Evolutionary conservation across 2,888 invertebrate species (phyloP).

Genomic region (Hecatera dysodea): DNA sequence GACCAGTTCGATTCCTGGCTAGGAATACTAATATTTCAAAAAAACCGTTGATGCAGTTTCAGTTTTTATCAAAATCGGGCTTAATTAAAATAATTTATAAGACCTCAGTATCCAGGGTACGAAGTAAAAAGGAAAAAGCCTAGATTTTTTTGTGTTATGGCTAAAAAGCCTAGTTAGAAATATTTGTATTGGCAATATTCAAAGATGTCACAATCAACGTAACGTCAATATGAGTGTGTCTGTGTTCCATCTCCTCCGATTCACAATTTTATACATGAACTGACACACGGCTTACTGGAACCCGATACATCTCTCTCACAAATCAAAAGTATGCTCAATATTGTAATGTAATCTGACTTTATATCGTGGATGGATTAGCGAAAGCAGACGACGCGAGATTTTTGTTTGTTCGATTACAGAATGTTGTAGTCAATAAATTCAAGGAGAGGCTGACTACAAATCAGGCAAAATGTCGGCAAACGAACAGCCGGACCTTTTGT

Average conservation of each 20-base stretch:
- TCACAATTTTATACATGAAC: slow-evolving; percentile 3
- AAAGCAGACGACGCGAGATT: slow-evolving; percentile 13
- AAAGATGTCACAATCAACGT: not conserved
- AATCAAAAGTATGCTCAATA: slow-evolving; percentile 4
- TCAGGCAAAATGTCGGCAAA: slow-evolving; percentile 74
- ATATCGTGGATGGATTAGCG: not conserved
- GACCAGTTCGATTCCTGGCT: too few species aligned
- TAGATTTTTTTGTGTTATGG: too few species aligned
- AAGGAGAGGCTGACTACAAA: slow-evolving; percentile 11
- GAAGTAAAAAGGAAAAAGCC: too few species aligned
- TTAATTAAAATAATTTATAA: too few species aligned
- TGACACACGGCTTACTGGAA: not conserved
- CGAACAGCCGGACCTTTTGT: slow-evolving; percentile 93
- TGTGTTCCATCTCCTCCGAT: not conserved
- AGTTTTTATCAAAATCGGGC: too few species aligned
- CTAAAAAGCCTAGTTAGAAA: not conserved
- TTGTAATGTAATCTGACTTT: not conserved
- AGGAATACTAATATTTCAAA: too few species aligned
- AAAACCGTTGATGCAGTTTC: too few species aligned
- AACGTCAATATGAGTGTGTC: not conserved
- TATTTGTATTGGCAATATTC: slow-evolving; percentile 14
- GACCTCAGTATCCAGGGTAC: too few species aligned
- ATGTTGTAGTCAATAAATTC: slow-evolving; percentile 37
- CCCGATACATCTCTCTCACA: not conserved
- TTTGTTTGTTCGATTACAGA: slow-evolving; percentile 28